phyloP scores from a whole-genome alignment of 2,797 vertebrate genomes.

The Bufotes viridis region DNA sequence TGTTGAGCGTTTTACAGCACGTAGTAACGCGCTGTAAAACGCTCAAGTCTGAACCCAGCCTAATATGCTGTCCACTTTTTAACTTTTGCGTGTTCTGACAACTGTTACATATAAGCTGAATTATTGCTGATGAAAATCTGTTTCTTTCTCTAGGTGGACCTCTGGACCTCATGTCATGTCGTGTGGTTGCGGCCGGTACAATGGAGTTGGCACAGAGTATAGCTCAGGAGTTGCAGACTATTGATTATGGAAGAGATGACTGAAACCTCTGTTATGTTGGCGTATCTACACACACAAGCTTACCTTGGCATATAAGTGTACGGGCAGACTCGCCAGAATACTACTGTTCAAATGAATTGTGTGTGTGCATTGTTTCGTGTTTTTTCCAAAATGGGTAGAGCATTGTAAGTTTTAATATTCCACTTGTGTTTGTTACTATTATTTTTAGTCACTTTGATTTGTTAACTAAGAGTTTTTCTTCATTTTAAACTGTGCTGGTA shows the following conservation, averaged over 20 bases:
- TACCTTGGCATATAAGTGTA: constrained; percentile 5
- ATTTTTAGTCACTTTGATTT: not conserved
- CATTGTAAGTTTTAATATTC: constrained; percentile 50
- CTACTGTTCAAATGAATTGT: constrained; percentile 37
- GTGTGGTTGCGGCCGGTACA: constrained; percentile 82
- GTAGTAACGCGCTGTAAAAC: no score
- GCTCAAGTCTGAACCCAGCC: no score
- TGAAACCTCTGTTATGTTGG: constrained; percentile 57
- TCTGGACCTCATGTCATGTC: constrained; percentile 86
- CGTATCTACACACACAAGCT: not conserved
- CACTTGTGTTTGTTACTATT: not conserved
- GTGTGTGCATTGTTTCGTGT: constrained; percentile 47
- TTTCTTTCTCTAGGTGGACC: constrained; percentile 76
- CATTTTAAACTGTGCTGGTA: not conserved
- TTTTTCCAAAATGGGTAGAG: constrained; percentile 61
- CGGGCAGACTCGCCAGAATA: constrained; percentile 18
- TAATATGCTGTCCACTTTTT: no score
- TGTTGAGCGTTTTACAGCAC: no score
- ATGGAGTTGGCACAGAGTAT: constrained; percentile 80
- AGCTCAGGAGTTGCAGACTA: constrained; percentile 82
- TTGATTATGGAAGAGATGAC: constrained; percentile 79
- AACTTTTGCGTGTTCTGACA: no score
- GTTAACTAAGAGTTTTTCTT: not conserved
- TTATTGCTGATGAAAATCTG: not conserved
- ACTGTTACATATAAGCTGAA: not conserved